Percentiles rank a stretch among this genome's conserved stretches.
These are phyloP conservation scores for Eledone cirrhosa DNA, from an alignment of 2,888 invertebrate genomes.

Conservation along the genomic window DNA sequence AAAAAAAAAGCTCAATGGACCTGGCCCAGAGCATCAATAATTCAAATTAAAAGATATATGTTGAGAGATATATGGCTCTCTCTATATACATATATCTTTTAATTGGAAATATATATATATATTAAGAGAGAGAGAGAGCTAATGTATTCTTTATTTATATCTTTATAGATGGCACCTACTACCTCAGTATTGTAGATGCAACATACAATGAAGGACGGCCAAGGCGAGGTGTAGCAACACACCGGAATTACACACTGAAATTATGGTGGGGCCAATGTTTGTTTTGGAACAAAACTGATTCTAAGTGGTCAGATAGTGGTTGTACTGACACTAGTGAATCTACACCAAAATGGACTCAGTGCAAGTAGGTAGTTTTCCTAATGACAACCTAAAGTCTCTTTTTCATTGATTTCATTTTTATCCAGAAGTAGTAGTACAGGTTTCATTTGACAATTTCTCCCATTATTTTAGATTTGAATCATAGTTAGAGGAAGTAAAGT, in stretches of 20 bases:
- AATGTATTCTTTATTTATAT: not conserved
- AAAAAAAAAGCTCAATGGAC: too few relatives aligned
- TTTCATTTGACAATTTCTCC: too few relatives aligned
- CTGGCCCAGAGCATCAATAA: too few relatives aligned
- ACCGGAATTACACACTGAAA: slow-evolving; percentile 56
- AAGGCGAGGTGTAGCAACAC: slow-evolving; percentile 51
- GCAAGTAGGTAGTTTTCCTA: slow-evolving; percentile 44
- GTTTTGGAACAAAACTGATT: slow-evolving; percentile 52
- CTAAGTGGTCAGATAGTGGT: slow-evolving; percentile 55
- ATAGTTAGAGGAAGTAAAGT: too few relatives aligned
- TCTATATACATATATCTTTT: too few relatives aligned
- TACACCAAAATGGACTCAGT: slow-evolving; percentile 50
- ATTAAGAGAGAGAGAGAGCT: too few relatives aligned
- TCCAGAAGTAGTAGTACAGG: too few relatives aligned
- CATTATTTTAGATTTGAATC: too few relatives aligned
- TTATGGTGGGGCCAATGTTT: slow-evolving; percentile 63
- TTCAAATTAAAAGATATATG: too few relatives aligned
- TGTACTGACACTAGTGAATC: slow-evolving; percentile 51
- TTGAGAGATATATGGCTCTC: too few relatives aligned
- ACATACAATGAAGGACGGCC: slow-evolving; percentile 57
- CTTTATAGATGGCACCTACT: slow-evolving; percentile 51
- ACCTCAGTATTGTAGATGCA: slow-evolving; percentile 59
- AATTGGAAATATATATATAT: too few relatives aligned
- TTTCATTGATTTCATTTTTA: too few relatives aligned
- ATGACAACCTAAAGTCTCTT: not conserved